Percentiles rank a stretch among this genome's conserved stretches.
phyloP scores from a whole-genome alignment of 2,113 vertebrate genomes.

The cat (Felis catus) region DNA sequence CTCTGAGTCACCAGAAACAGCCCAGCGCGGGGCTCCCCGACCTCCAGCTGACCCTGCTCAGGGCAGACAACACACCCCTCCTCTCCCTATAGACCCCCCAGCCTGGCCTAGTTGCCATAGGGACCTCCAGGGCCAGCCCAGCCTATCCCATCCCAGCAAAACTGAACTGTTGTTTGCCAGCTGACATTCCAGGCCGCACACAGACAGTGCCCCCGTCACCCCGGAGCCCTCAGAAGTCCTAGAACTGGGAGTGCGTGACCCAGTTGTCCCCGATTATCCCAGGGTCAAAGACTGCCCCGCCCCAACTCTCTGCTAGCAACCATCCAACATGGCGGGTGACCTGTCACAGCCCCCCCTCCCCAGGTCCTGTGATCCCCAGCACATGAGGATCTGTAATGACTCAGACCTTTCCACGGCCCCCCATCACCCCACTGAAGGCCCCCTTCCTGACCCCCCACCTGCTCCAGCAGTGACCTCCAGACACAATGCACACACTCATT shows the following conservation, averaged over 20 bases:
- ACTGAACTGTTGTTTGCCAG: not conserved
- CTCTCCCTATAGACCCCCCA: not conserved
- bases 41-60: not conserved
- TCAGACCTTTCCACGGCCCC: not conserved
- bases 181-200: not conserved
- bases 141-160: not conserved
- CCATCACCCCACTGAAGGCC: too few relatives aligned
- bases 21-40: not conserved
- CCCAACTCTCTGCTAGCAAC: not conserved
- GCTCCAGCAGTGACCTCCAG: not conserved
- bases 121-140: not conserved
- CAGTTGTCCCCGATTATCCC: not conserved
- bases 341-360: not conserved
- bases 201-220: not conserved
- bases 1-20: not conserved
- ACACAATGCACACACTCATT: not conserved
- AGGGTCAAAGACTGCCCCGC: not conserved
- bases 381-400: not conserved
- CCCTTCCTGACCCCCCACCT: not conserved
- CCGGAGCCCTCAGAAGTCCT: not conserved
- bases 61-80: not conserved
- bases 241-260: not conserved
- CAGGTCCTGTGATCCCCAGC: not conserved
- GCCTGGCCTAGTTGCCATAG: accelerated
- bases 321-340: too few relatives aligned